Base-by-base conservation (phyloP, 2,113 vertebrate genomes). In the Anarrhichthys ocellatus region DNA sequence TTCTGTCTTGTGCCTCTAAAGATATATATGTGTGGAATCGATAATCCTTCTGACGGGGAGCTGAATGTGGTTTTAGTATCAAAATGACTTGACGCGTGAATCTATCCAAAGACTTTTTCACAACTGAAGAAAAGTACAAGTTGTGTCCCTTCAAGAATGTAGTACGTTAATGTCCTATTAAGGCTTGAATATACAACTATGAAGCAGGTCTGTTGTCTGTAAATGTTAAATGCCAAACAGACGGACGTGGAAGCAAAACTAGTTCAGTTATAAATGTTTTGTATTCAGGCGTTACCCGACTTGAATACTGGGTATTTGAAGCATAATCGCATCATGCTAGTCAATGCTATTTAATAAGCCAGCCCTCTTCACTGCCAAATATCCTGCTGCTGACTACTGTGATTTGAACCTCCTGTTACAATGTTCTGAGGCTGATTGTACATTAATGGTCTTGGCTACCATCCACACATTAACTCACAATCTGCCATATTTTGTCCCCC, bases 321-420 rank as follows among this genome's bases (percentile, higher is more conserved):
- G 20, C 42, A 29, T 44, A 70, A 84, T 80, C 44, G 73, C 58
- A 29, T 34, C 7, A 29, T 18, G 59, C 62, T 46, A 78, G 54
- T 71, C 54, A 34, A 87, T 68, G 38, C 50, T n/a, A 36, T 58
- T 20, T 66, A 34, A 54, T 46, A 76, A 80, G 17, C 46, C 80
- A 78, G 76, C 85, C 56, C 56, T 63, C 64, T 44, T 83, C 82
- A 84, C 80, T 79, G 87, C 87, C 87, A 81, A 36, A 68, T 73
- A 66, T 73, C 32, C 73, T 62, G 67, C 82, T 50, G 2, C 71
- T 80, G 62, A 48, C 44, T 64, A 46, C 88, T 78, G 52, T 59
- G 36, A 73, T 44, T 32, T 72, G 73, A 34, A 46, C 48, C 61
- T 83, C 70, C 58, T 62, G 46, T 24, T 56, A 20, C 77, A n/a